Base-by-base conservation (phyloP, 2,113 vertebrate species). In the Egretta garzetta region DNA sequence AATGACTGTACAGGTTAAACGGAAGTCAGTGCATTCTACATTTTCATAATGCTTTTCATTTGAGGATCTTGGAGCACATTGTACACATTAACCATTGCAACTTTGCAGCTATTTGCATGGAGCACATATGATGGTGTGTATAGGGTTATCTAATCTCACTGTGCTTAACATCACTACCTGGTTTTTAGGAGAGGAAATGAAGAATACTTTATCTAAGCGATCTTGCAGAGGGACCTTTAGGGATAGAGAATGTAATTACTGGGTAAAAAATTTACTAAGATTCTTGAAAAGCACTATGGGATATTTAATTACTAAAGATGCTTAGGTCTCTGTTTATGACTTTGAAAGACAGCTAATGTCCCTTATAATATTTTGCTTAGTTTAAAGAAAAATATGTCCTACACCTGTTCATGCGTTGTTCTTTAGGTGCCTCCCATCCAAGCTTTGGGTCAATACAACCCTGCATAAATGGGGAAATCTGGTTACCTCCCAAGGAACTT, bases 251-350 rank as follows among this genome's bases (percentile, higher is more conserved):
- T 67, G 63, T 86, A 96, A 95, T 95, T 96, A 95, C 86, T 24
- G 64, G 76, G 72, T 93, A 84, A 95, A 97, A 96, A 93, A 86
- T 86, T 82, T 88, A 53, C 91, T 70, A 94, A 88, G 96, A 91
- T 97, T 96, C 73, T 95, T 97, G 94, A 95, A 95, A 96, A 96
- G 89, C 89, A 86, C 89, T 70, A 22, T 95, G 93, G 71, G 91
- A 89, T 94, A 85, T 97, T 94, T 92, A 95, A 89, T 95, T 91
- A 86, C 62, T 82, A 18, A 85, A 73, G 79, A 91, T 90, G 72
- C 62, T 96, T 75, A 76, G 86, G 50, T 77, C 93, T 96, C 62
- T 88, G 66, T 89, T 96, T 90, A 87, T 93, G 73, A 63, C 87
- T 93, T 55, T 87, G 53, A 89, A 93, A 94, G 94, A 83, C 59